Base-by-base conservation (phyloP, 2,888 invertebrate species). In the Lordiphosa andalusiaca region DNA sequence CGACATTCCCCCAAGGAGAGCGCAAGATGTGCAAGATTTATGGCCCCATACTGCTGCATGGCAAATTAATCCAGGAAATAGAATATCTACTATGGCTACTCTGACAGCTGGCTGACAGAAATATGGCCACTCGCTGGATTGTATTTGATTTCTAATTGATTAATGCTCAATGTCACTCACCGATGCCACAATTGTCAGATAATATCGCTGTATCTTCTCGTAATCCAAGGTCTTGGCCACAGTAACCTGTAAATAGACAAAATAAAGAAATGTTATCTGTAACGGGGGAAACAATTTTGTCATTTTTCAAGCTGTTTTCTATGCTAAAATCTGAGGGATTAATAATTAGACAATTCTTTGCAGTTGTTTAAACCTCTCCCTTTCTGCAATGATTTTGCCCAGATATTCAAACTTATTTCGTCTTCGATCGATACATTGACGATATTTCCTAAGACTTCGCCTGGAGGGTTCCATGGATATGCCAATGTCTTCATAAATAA, bases 151-250 rank as follows among this genome's bases (percentile, higher is more conserved):
- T 61, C 46, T 60, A 52, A 59, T 58, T 60, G 47, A 53, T 68
- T 65, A 59, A 59, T 49, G 55, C 44, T 44, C 33, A 44, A 44
- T 44, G 68, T 66, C 62, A 92, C 94, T 94, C 90, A 97, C 96
- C 90, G 95, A 94, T 86, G 96, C 96, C 73, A 96, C 93, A 88
- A 97, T 93, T 77, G 95, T 96, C 90, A 97, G 93, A 90, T 95
- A 94, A 90, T 96, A 96, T 87, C 94, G 92, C 90, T 95, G 95
- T 51, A 94, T 95, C 88, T 93, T 94, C 90, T 97, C 97, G 89
- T 94, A 97, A 91, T 97, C 97, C 88, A 97, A 90, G 47, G 93
- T 95, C 83, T 94, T 93, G 86, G 95, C 95, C 56, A 97, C 94
- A 16, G 95, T 95, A 72, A 97, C 94, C 90, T 90, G 69, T 37